phyloP scores from a whole-genome alignment of 2,113 vertebrate genomes.

The Ovibos moschatus region DNA sequence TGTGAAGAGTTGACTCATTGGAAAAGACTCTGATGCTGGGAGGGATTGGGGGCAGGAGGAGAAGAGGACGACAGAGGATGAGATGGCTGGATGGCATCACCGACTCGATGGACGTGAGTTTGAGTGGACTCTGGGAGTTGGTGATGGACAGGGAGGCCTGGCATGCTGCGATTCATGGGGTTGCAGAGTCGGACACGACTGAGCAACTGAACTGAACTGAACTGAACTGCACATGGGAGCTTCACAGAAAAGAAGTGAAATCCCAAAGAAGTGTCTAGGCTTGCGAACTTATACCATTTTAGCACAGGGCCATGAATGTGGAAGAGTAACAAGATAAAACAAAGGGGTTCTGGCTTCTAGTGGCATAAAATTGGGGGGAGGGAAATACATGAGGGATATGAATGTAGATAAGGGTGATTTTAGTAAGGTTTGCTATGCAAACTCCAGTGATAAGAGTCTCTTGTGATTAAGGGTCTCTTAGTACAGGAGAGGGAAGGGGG shows the following conservation, averaged over 20 bases:
- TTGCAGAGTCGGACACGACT: rapidly evolving
- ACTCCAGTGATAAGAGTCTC: background rate
- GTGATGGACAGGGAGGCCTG: too few relatives aligned
- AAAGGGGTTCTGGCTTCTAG: background rate
- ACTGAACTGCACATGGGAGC: background rate
- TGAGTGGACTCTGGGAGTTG: too few relatives aligned
- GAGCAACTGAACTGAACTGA: too few relatives aligned
- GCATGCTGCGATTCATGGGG: too few relatives aligned
- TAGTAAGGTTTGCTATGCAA: background rate
- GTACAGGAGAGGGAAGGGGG: background rate
- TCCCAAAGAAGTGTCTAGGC: background rate
- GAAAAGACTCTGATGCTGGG: too few relatives aligned
- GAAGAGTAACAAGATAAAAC: background rate
- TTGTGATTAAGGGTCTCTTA: background rate
- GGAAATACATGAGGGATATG: background rate
- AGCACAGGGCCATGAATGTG: background rate
- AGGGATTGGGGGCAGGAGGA: too few relatives aligned
- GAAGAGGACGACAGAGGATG: too few relatives aligned
- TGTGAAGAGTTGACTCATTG: too few relatives aligned
- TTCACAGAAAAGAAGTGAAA: background rate
- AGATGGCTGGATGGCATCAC: too few relatives aligned
- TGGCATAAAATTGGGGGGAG: background rate
- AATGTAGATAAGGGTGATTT: background rate
- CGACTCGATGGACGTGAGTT: rapidly evolving
- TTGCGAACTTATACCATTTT: background rate